Percentiles rank a stretch among this genome's conserved stretches.
phyloP scores from a whole-genome alignment of 1,140 invertebrate species.

The Anthonomus grandis region DNA sequence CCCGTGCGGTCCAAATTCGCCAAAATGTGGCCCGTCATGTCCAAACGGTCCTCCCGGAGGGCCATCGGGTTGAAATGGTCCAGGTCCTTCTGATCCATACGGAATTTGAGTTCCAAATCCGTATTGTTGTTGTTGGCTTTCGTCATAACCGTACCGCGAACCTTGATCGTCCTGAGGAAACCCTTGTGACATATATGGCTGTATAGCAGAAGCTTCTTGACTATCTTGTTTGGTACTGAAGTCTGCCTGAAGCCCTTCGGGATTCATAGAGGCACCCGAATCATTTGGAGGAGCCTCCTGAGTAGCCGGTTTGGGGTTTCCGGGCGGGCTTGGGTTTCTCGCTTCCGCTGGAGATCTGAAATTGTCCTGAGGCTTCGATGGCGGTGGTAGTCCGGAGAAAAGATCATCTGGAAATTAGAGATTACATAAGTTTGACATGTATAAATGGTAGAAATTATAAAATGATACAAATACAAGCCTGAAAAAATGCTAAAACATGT shows the following conservation, averaged over 20 bases:
- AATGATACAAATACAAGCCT: too few species aligned
- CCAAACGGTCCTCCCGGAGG: neutral
- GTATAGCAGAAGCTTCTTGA: neutral
- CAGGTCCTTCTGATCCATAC: neutral
- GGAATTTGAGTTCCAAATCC: conserved; percentile 2
- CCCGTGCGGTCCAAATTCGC: neutral
- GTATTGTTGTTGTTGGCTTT: neutral
- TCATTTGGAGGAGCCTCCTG: neutral
- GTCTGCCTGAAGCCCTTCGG: neutral
- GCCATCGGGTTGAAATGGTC: neutral
- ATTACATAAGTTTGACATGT: too few species aligned
- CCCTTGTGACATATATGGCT: neutral
- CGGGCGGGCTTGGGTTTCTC: conserved; percentile 4
- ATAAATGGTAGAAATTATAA: too few species aligned
- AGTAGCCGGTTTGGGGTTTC: neutral
- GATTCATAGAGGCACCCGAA: neutral
- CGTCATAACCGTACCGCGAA: neutral
- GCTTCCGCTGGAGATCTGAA: neutral
- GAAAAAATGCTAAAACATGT: neutral
- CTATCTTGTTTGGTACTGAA: neutral
- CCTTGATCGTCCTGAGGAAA: neutral
- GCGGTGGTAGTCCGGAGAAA: neutral
- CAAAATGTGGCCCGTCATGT: neutral
- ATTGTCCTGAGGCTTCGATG: neutral
- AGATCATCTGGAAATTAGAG: neutral